Evolutionary conservation across 2,888 invertebrate genomes (phyloP), one percentile per base, ranked within the genome.

Genomic region (Drepanosiphum platanoidis): DNA sequence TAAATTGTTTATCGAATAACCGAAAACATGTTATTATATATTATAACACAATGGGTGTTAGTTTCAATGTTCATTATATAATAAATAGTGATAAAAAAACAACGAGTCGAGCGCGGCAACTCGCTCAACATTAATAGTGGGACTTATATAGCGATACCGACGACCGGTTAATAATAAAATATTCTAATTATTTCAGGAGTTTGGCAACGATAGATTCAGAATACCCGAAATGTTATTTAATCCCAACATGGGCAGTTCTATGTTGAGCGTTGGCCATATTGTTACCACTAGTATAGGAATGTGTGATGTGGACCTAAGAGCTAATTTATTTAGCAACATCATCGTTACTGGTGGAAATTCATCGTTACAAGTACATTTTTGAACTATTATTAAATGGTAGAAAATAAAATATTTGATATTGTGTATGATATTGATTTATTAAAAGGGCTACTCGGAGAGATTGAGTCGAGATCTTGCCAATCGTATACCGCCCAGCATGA

Each of bases 251-350:
- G 91, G 90, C 66, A 92, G 95, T 89, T 94, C 95, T 0, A 95
- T 96, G 94, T 91, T 97, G 2, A 97, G 97, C 1, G 96, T 97
- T 2, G 95, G 95, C 9, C 95, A 96, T 89, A 93, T 95, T 86
- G 95, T 95, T 86, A 91, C 95, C 3, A 96, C 96, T 1, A 95
- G 96, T 89, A 96, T 96, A 22, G 96, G 96, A 27, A 97, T 98
- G 93, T 98, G 98, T 90, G 99, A 99, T 90, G 97, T 98, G 77
- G 99, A 99, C 91, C 96, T 98, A 8, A 92, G 98, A 88, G 95
- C 98, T 1, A 97, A 97, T 83, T 92, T 99, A 86, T 99, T 98
- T 91, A 97, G 96, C 88, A 95, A 96, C 80, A 97, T 99, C 68
- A 96, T 99, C 86, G 94, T 97, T 42, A 97, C 97, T 86, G 99